Evolutionary conservation across 2,113 vertebrate genomes (phyloP).

Genomic region (Mus musculus): DNA sequence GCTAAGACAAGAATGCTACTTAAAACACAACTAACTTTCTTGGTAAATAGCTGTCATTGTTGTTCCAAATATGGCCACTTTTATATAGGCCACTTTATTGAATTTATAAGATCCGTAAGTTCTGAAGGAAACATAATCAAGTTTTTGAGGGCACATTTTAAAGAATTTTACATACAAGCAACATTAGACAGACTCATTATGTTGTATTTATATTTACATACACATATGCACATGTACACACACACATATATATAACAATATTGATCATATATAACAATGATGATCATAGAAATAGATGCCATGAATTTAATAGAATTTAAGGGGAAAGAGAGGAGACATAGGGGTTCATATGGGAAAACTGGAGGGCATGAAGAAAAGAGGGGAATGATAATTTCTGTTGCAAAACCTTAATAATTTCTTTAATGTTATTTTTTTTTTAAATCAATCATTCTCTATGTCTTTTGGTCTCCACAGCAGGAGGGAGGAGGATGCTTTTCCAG

Average conservation of each 20-base stretch:
- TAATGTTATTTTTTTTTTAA: conserved; percentile 24
- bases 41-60: too few relatives aligned
- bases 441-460: background rate
- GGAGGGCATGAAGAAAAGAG: background rate
- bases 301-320: background rate
- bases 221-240: too few relatives aligned
- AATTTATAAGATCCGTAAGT: background rate
- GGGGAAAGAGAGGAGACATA: background rate
- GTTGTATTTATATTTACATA: background rate
- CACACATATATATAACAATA: background rate
- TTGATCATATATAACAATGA: background rate
- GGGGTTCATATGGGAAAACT: too few relatives aligned
- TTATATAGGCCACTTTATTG: background rate
- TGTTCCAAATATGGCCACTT: background rate
- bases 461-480: background rate
- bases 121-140: background rate
- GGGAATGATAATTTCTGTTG: background rate
- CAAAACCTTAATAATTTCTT: background rate
- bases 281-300: background rate
- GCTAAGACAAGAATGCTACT: background rate
- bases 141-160: background rate
- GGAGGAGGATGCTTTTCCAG: background rate
- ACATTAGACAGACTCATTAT: background rate
- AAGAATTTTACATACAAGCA: background rate
- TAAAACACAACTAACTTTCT: background rate